phyloP scores from a whole-genome alignment of 1,140 invertebrate species.

The Holcopasites calliopsidis region DNA sequence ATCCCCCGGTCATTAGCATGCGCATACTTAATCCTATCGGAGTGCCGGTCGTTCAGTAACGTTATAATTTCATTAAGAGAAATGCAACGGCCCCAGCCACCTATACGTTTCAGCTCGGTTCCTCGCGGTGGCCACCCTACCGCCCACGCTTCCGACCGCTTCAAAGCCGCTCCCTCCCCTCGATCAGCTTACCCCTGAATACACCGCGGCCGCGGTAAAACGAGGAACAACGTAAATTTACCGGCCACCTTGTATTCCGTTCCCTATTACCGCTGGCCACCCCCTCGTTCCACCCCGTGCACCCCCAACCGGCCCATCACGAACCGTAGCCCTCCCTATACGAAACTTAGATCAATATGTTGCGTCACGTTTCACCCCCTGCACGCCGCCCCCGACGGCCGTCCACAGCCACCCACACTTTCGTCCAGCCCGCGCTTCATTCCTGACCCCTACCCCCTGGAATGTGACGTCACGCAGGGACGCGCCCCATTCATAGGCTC shows the following conservation, averaged over 20 bases:
- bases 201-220: slow-evolving; percentile 20
- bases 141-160: neutral
- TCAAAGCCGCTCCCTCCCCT: neutral
- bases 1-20: too few species aligned
- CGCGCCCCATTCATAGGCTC: slow-evolving; percentile 76
- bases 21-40: too few species aligned
- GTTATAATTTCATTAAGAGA: slow-evolving; percentile 6
- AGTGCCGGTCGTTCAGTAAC: neutral
- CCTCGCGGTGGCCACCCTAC: neutral
- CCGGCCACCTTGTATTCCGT: slow-evolving; percentile 60
- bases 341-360: slow-evolving; percentile 78
- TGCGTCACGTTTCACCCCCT: slow-evolving; percentile 73
- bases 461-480: slow-evolving; percentile 74
- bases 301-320: slow-evolving; percentile 20
- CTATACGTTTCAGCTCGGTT: neutral
- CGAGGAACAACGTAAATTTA: slow-evolving; percentile 56
- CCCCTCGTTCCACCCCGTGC: neutral
- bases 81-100: neutral
- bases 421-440: slow-evolving; percentile 43
- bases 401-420: slow-evolving; percentile 38
- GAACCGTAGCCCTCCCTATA: slow-evolving; percentile 56
- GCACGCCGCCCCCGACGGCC: slow-evolving; percentile 49
- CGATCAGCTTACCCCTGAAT: too few species aligned
- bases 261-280: slow-evolving; percentile 16
- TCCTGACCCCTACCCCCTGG: slow-evolving; percentile 22